phyloP scores from a whole-genome alignment of 2,888 invertebrate species.

The Eulithis prunata region DNA sequence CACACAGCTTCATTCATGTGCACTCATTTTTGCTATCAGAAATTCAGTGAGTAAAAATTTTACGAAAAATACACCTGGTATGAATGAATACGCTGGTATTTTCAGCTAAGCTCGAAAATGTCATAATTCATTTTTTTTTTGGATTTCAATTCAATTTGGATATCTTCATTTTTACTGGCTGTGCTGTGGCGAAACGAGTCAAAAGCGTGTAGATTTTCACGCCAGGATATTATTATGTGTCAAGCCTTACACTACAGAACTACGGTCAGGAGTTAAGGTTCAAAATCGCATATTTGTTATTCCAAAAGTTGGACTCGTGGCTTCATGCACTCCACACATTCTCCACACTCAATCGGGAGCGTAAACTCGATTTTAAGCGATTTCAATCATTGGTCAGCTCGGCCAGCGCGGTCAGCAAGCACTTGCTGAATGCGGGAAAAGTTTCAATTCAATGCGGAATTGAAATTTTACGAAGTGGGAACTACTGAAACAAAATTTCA shows the following conservation, averaged over 20 bases:
- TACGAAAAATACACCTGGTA: too few relatives aligned
- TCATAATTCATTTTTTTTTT: too few relatives aligned
- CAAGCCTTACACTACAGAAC: too few relatives aligned
- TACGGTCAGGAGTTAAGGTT: too few relatives aligned
- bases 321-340: slow-evolving; percentile 17
- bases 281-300: too few relatives aligned
- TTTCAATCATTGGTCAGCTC: slow-evolving; percentile 33
- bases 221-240: too few relatives aligned
- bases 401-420: slow-evolving; percentile 8
- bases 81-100: too few relatives aligned
- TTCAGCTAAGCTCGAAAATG: too few relatives aligned
- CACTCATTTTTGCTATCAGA: not conserved
- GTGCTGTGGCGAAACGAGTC: too few relatives aligned
- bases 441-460: slow-evolving; percentile 18
- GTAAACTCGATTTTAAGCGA: slow-evolving; percentile 32
- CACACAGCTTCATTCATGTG: not conserved
- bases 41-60: not conserved
- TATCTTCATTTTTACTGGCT: too few relatives aligned
- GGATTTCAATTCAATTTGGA: too few relatives aligned
- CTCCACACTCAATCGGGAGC: slow-evolving; percentile 30
- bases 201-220: too few relatives aligned
- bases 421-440: slow-evolving; percentile 22
- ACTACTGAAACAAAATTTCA: slow-evolving; percentile 1
- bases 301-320: not conserved
- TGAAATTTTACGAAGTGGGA: slow-evolving; percentile 17